phyloP scores from a whole-genome alignment of 2,113 vertebrate genomes.

The crab-eating macaque (Macaca fascicularis) region T2T-MFA8v1.1 NC_088384.1:16320501-16321000 shows the following conservation, averaged over 20 bases:
- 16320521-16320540: not conserved
- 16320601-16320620: rapidly evolving
- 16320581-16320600: not conserved
- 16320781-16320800: not conserved
- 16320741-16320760: rapidly evolving
- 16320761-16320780: not conserved
- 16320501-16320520: not conserved
- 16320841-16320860: not conserved
- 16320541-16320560: rapidly evolving
- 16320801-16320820: not conserved
- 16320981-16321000: not conserved
- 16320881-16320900: not conserved
- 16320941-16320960: not conserved
- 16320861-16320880: not conserved
- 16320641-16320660: not conserved
- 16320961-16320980: not conserved
- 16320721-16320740: not conserved
- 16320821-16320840: rapidly evolving
- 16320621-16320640: not conserved
- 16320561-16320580: not conserved
- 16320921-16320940: not conserved
- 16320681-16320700: not conserved
- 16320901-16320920: not conserved
- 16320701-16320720: not conserved
- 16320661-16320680: not conserved